A percentile compares a stretch with the other conserved stretches of the same genome.
Evolutionary conservation across 2,113 vertebrate genomes (phyloP).

Genomic region (Tympanuchus pallidicinctus): DNA sequence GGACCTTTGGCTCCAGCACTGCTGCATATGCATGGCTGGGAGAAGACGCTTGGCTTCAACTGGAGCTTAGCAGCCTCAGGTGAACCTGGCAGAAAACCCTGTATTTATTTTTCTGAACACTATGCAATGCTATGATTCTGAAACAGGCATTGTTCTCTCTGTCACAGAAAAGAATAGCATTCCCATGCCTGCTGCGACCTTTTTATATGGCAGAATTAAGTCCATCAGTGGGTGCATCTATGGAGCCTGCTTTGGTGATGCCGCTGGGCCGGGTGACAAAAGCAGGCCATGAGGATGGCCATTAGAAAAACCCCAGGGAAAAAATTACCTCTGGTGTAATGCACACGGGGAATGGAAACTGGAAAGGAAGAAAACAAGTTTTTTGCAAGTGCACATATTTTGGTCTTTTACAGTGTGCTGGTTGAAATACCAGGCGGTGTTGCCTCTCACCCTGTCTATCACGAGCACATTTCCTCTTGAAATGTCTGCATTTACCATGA

Average conservation of each 20-base stretch:
- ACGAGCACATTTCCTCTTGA: not conserved
- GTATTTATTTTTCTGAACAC: not conserved
- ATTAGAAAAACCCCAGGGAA: not conserved
- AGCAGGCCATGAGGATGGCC: not conserved
- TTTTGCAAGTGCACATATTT: not conserved
- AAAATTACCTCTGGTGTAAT: not conserved
- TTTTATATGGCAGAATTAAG: conserved; percentile 4
- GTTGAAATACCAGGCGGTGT: not conserved
- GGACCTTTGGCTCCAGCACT: not conserved
- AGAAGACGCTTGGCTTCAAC: not conserved
- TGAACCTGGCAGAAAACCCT: not conserved
- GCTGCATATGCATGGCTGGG: not conserved
- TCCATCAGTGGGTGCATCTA: not conserved
- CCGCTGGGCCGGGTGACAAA: not conserved
- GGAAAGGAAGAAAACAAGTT: not conserved
- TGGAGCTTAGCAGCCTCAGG: not conserved
- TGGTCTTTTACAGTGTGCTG: not conserved
- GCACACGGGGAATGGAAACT: not conserved
- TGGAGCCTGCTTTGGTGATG: not conserved
- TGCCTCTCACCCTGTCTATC: not conserved
- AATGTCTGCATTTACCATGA: not conserved
- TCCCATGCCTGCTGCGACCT: not conserved
- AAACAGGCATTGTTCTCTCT: not conserved
- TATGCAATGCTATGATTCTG: not conserved
- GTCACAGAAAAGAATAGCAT: not conserved